Base-by-base conservation (phyloP, 2,113 vertebrate species). In the Reinhardtius hippoglossoides region DNA sequence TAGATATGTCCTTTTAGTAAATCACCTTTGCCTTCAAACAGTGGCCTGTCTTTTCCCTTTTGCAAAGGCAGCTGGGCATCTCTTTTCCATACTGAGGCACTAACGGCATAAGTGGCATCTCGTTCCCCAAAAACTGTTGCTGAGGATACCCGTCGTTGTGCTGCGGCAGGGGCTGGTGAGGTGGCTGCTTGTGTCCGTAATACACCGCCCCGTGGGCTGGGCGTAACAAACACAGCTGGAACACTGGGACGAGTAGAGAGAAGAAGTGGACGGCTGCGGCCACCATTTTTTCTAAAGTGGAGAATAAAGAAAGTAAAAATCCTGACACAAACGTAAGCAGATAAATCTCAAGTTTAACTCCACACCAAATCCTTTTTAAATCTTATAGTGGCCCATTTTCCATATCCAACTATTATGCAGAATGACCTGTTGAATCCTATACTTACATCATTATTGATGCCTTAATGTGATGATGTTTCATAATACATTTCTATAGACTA, bases 111-210 rank as follows among this genome's bases (percentile, higher is more conserved):
- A 9, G 81, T 3, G 84, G 94, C 79, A 97, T 97, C 73, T 99
- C 97, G 67, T 99, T 98, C 87, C 96, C 97, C 88, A 95, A 79
- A 82, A 96, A 4, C 95, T 93, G 96, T 56, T 96, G 95, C 87
- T 97, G 93, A 0, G 93, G 93, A 74, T 93, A 93, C 12, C 95
- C 94, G 68, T 99, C 97, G 66, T 96, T 96, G 96, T 95, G 93
- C 92, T 98, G 97, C 72, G 96, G 97, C 81, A 96, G 88, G 0
- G 96, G 94, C 62, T 96, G 96, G 72, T 93, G 92, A 76, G 96
- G 95, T 26, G 95, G 87, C 59, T 95, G 96, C 86, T 99, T 98
- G 75, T 96, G 96, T 56, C 96, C 96, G 90, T 98, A 98, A 86
- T 96, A 99, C 31, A 94, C 95, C 13, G 96, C 97, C 0, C 95